Conservation (phyloP, 1,140 invertebrate species). For the honey bee (Apis mellifera) region DNA sequence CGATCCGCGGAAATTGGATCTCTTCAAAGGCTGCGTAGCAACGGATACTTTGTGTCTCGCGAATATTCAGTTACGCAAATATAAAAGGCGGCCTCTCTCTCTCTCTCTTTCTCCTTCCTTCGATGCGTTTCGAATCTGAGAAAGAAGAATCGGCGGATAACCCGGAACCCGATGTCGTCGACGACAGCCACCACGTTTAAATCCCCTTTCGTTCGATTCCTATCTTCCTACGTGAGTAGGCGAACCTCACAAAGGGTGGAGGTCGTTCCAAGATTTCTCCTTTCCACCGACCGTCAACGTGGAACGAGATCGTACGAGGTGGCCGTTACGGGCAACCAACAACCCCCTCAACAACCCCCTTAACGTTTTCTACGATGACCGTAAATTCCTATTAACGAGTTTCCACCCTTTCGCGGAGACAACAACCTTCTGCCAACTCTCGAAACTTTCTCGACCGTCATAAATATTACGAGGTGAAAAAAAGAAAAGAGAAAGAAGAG, state of each 20-base stretch:
- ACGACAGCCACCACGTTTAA: conserved; percentile 7
- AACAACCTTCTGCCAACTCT: conserved; percentile 6
- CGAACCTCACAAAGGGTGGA: neutral
- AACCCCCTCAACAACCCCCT: conserved; percentile 30
- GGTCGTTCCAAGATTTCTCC: conserved; percentile 38
- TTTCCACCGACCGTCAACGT: conserved; percentile 21
- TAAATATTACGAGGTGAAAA: neutral
- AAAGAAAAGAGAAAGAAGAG: too few species aligned
- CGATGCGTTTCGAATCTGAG: neutral
- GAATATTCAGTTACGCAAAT: conserved; percentile 1
- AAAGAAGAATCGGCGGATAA: neutral
- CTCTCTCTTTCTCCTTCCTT: neutral
- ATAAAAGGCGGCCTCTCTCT: neutral
- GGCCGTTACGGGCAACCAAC: conserved; percentile 55
- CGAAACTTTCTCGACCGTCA: neutral
- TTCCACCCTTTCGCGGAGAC: conserved; percentile 21
- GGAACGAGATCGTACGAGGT: conserved; percentile 38
- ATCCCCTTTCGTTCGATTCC: conserved; percentile 29
- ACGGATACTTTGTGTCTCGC: neutral
- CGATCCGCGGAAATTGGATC: neutral
- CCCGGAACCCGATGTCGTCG: neutral
- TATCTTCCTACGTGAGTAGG: conserved; percentile 1
- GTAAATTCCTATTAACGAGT: conserved; percentile 69
- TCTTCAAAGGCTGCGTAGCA: neutral
- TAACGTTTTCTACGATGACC: conserved; percentile 54